Conservation (phyloP, 1,140 invertebrate genomes). For the Apis laboriosa region DNA sequence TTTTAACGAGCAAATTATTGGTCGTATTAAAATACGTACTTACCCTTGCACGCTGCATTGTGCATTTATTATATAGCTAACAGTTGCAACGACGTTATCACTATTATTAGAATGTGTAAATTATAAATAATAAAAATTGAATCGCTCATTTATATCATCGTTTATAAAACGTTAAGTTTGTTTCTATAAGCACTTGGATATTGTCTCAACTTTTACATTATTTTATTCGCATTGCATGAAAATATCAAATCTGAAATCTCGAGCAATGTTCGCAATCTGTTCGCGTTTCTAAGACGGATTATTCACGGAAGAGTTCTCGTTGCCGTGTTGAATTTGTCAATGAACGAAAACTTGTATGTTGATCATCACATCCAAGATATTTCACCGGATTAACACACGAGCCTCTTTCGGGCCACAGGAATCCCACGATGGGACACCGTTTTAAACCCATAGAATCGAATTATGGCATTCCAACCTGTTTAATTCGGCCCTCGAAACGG, state of each 20-base stretch:
- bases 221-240: not conserved
- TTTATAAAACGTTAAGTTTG: no score
- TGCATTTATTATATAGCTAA: no score
- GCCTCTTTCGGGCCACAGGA: not conserved
- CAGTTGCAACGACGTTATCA: no score
- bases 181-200: no score
- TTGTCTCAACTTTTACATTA: no score
- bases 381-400: slow-evolving; percentile 31
- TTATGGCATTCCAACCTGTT: slow-evolving; percentile 55
- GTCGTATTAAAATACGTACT: no score
- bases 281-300: slow-evolving; percentile 14
- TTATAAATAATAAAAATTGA: no score
- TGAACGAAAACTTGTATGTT: slow-evolving; percentile 38
- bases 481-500: slow-evolving; percentile 56
- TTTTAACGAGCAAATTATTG: not conserved
- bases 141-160: no score
- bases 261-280: not conserved
- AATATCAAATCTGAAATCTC: not conserved
- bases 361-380: slow-evolving; percentile 28
- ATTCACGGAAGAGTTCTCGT: slow-evolving; percentile 13
- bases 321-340: slow-evolving; percentile 41
- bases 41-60: not conserved
- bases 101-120: no score
- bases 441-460: slow-evolving; percentile 51
- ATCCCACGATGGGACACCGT: not conserved